Evolutionary conservation across 1,140 invertebrate species (phyloP).

Genomic region (Penaeus vannamei): DNA sequence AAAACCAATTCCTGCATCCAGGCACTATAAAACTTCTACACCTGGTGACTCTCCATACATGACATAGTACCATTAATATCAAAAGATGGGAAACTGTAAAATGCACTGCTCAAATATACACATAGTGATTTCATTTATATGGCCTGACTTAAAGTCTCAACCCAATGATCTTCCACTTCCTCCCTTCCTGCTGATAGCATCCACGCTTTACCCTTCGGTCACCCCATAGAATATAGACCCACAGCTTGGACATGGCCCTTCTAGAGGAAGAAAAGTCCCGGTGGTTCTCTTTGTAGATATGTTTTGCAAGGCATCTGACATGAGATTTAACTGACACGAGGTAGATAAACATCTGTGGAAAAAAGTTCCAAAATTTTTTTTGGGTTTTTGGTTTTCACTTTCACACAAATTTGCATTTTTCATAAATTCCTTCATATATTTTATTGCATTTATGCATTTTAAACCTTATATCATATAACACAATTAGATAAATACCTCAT

Average conservation of each 20-base stretch:
- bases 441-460: neutral
- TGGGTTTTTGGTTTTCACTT: too few relatives aligned
- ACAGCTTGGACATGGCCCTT: constrained; percentile 85
- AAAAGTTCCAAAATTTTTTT: neutral
- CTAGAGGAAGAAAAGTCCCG: constrained; percentile 78
- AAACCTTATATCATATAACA: neutral
- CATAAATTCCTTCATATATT: too few relatives aligned
- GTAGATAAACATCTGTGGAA: constrained; percentile 77
- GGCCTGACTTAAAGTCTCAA: constrained; percentile 39
- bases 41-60: too few relatives aligned
- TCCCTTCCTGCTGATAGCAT: constrained; percentile 74
- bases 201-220: constrained; percentile 84
- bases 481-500: constrained; percentile 69
- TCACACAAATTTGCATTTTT: too few relatives aligned
- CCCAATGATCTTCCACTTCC: constrained; percentile 46
- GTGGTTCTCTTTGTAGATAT: constrained; percentile 75
- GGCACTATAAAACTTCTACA: too few relatives aligned
- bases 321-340: constrained; percentile 80
- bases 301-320: constrained; percentile 82
- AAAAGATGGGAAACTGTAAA: too few relatives aligned
- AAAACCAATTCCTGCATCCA: too few relatives aligned
- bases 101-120: too few relatives aligned
- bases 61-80: too few relatives aligned
- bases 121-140: too few relatives aligned
- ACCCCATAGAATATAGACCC: constrained; percentile 82